Evolutionary conservation across 2,888 invertebrate species (phyloP), one percentile per base, ranked within the genome.

Genomic region (Clistopyga incitator): DNA sequence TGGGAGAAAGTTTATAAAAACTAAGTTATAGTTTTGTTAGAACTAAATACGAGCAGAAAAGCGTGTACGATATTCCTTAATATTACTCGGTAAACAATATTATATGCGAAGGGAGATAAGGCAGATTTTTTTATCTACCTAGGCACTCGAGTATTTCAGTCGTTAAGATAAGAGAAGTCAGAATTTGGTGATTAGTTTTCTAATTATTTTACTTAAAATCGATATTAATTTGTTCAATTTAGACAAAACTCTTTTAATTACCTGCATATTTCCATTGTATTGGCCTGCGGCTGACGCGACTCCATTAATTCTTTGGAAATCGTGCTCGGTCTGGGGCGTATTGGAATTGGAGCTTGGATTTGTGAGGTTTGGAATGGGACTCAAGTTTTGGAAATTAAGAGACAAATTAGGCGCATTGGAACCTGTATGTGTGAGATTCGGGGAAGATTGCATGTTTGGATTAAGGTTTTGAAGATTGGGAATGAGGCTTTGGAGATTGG

Each of bases 381-480:
- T 93, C 77, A 93, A 88, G 86, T 93, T 93, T 88, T 93, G 93
- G 83, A 93, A 93, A 83, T 93, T 93, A 18, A 93, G 85, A 4
- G 93, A 92, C 42, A 93, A 86, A 84, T 93, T 93, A 34, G 90
- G 90, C 45, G 90, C 86, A 77, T 90, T 92, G 15, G 90, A 83
- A 67, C 89, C 90, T n/a, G 89, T 61, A 42, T 93, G 91, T 59
- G 91, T 88, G 74, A 92, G 87, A 85, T 93, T 93, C 13, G 93
- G 93, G n/a, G 93, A 93, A 6, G 93, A 93, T 59, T 93, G 93
- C 93, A 93, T 93, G 82, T 93, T 93, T 34, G 93, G 93, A 88
- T 93, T 93, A 25, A 93, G 89, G 87, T 93, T 93, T 81, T 93
- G 93, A 42, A 93, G 89, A 89, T 93, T 93, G 67, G 93, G 93